Percentiles rank a stretch among this genome's conserved stretches.
These are phyloP conservation scores for Leptobrachium ailaonicum DNA, from an alignment of 2,113 vertebrate species.

Conservation along the genomic window DNA sequence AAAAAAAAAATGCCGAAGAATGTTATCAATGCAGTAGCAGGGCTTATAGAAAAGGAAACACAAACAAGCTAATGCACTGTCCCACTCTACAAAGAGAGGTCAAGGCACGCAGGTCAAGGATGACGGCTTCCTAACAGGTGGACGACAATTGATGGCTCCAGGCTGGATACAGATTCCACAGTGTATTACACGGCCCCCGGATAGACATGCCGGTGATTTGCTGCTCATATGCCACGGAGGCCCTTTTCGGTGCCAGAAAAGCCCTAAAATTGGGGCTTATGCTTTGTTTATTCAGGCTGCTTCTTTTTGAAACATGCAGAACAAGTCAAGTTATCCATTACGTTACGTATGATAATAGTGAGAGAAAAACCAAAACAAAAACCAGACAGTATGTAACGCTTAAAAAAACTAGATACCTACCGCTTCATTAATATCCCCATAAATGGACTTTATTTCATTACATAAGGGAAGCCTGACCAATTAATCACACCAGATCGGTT, in stretches of 20 bases:
- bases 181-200: not conserved
- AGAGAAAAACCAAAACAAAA: too few relatives aligned
- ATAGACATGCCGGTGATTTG: constrained; percentile 7
- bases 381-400: too few relatives aligned
- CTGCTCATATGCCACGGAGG: constrained; percentile 2
- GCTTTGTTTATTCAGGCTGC: too few relatives aligned
- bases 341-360: too few relatives aligned
- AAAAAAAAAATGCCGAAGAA: constrained; percentile 50
- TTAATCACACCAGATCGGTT: too few relatives aligned
- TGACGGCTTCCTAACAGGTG: constrained; percentile 49
- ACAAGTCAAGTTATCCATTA: too few relatives aligned
- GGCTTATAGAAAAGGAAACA: constrained; percentile 7
- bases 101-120: constrained; percentile 22
- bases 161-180: constrained; percentile 50
- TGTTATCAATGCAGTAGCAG: constrained; percentile 46
- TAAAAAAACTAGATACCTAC: too few relatives aligned
- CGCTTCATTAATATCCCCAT: too few relatives aligned
- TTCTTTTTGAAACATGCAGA: too few relatives aligned
- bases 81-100: constrained; percentile 52
- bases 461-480: too few relatives aligned
- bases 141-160: constrained; percentile 47
- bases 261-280: too few relatives aligned
- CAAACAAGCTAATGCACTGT: constrained; percentile 51
- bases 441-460: too few relatives aligned
- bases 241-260: not conserved